Base-by-base conservation (phyloP, 2,888 invertebrate genomes). In the Lottia scabra region DNA sequence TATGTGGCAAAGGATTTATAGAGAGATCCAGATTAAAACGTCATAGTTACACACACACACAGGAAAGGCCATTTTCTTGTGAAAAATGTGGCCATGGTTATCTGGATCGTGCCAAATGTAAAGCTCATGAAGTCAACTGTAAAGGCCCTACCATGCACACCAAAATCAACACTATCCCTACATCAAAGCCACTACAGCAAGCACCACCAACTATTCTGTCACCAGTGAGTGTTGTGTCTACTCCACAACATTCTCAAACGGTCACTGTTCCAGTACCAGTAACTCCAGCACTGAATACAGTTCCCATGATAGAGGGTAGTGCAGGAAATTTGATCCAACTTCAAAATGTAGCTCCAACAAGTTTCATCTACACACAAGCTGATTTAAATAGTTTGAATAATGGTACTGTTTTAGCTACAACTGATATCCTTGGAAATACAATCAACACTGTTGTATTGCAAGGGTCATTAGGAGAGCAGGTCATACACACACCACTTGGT, bases 21-120 rank as follows among this genome's bases (percentile, higher is more conserved):
- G 56, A 56, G 19, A 56, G 56, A 56, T 56, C 56, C 10, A 56
- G 56, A 56, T 56, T 56, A 56, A 56, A 56, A 56, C 56, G 56
- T 13, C 56, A 56, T 56, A 56, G 56, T 23, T 56, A 56, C 56
- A 56, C 56, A 23, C 56, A 56, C 56, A 56, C 56, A 19, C 56
- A 56, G 15, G 56, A 56, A 56, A 8, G 56, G 13, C 56, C 56
- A 56, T 56, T 23, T 23, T 56, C 56, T 13, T 56, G 56, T 56
- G 56, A 56, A 56, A 56, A 56, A 23, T 56, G 56, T 56, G 56
- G 56, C 12, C 56, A 56, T 56, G 56, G 56, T 23, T 56, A 56
- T 23, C 56, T 56, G 19, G 56, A 56, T 13, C 19, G 56, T 23
- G 56, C 56, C 23, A 56, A 56, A 56, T 56, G 56, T 56, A 56